Conservation (phyloP, 1,140 invertebrate genomes). For the Lanistes nyassanus region DNA sequence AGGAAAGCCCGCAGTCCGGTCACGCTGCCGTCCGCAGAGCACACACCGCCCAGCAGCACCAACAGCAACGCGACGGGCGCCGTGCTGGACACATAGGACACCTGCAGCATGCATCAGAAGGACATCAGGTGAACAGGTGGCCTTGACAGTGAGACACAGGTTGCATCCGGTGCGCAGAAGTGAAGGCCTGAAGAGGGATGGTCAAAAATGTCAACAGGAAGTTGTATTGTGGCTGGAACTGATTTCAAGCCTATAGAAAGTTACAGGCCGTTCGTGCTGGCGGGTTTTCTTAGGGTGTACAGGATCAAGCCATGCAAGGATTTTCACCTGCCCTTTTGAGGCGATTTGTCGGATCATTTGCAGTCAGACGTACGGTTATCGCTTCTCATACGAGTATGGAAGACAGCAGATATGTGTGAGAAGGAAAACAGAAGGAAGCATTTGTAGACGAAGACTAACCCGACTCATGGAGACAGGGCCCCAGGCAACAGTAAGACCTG, state of each 20-base stretch:
- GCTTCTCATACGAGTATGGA: too few species aligned
- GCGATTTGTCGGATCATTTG: not conserved
- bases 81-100: slow-evolving; percentile 69
- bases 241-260: too few species aligned
- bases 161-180: too few species aligned
- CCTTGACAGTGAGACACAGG: too few species aligned
- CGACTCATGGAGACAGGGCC: slow-evolving; percentile 85
- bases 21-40: slow-evolving; percentile 80
- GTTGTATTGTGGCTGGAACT: too few species aligned
- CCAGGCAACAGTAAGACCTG: slow-evolving; percentile 81
- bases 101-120: slow-evolving; percentile 22
- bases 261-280: too few species aligned
- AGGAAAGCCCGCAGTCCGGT: slow-evolving; percentile 85
- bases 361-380: not conserved
- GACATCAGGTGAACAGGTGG: too few species aligned
- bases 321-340: not conserved
- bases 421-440: not conserved
- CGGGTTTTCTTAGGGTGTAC: too few species aligned
- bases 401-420: not conserved
- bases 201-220: too few species aligned
- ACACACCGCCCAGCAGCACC: slow-evolving; percentile 78
- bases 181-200: too few species aligned
- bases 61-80: slow-evolving; percentile 83
- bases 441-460: slow-evolving; percentile 57
- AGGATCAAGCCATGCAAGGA: not conserved